These are phyloP conservation scores for Carlito syrichta DNA, from an alignment of 2,113 vertebrate genomes.

Conservation along the genomic window DNA sequence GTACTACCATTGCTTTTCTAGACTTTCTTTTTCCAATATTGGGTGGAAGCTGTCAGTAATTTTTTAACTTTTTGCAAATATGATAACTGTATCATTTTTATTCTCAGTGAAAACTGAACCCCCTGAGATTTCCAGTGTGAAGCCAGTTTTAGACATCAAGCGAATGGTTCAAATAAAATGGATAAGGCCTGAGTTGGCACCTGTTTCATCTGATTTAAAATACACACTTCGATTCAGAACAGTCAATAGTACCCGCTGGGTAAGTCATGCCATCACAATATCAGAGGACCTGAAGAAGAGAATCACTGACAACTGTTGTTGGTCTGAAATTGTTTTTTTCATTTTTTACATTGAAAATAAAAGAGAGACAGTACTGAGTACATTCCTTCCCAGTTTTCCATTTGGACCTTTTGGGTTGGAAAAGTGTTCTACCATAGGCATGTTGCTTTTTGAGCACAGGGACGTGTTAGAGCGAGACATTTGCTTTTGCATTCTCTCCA, in stretches of 20 bases:
- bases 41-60: not conserved
- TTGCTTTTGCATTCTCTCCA: not conserved
- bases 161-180: conserved; percentile 77
- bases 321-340: not conserved
- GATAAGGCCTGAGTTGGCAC: conserved; percentile 52
- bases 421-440: not conserved
- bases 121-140: conserved; percentile 74
- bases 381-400: not conserved
- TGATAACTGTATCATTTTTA: conserved; percentile 42
- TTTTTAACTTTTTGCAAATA: not conserved
- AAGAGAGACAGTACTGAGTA: not conserved
- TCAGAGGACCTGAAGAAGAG: not conserved
- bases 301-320: not conserved
- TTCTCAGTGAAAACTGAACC: conserved; percentile 80
- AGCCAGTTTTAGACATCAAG: conserved; percentile 61
- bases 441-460: not conserved
- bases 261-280: conserved; percentile 62
- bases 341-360: not conserved
- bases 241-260: conserved; percentile 66
- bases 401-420: not conserved
- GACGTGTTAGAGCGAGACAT: not conserved
- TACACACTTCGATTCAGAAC: conserved; percentile 75
- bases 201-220: not conserved
- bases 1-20: not conserved
- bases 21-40: not conserved